phyloP scores from a whole-genome alignment of 2,797 vertebrate genomes.

The Allobates femoralis region DNA sequence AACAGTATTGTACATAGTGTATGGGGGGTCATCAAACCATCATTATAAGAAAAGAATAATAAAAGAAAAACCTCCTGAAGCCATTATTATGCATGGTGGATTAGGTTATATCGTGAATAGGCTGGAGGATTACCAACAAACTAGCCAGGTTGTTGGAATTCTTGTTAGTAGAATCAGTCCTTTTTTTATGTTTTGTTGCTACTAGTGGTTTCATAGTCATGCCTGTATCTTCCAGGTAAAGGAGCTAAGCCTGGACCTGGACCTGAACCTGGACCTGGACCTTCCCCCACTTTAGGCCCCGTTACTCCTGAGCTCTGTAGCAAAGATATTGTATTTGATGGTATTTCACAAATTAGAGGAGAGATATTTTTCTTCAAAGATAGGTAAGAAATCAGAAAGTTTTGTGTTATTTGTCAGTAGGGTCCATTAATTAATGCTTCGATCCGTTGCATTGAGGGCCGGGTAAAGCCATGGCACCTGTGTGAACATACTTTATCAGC shows the following conservation, averaged over 20 bases:
- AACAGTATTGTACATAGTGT: no score
- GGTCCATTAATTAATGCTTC: not conserved
- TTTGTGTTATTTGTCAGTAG: not conserved
- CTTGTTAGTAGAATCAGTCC: not conserved
- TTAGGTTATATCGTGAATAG: no score
- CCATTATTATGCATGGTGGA: no score
- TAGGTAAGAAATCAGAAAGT: constrained; percentile 77
- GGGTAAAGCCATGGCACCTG: not conserved
- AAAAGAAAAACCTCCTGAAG: no score
- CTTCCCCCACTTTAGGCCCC: constrained; percentile 88
- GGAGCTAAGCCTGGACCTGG: constrained; percentile 71
- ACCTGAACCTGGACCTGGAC: constrained; percentile 70
- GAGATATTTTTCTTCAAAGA: constrained; percentile 98
- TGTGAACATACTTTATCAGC: not conserved
- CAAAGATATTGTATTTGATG: constrained; percentile 90
- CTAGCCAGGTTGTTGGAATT: no score
- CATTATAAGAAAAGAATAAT: no score
- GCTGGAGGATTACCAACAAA: no score
- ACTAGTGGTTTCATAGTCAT: not conserved
- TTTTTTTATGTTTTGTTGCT: not conserved
- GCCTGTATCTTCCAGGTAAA: constrained; percentile 50
- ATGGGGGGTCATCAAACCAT: no score
- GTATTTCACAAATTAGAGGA: constrained; percentile 91
- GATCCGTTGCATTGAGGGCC: no score
- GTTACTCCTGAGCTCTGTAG: constrained; percentile 92